Conservation (phyloP, 2,888 invertebrate species). For the Scrobipalpa atriplicella region DNA sequence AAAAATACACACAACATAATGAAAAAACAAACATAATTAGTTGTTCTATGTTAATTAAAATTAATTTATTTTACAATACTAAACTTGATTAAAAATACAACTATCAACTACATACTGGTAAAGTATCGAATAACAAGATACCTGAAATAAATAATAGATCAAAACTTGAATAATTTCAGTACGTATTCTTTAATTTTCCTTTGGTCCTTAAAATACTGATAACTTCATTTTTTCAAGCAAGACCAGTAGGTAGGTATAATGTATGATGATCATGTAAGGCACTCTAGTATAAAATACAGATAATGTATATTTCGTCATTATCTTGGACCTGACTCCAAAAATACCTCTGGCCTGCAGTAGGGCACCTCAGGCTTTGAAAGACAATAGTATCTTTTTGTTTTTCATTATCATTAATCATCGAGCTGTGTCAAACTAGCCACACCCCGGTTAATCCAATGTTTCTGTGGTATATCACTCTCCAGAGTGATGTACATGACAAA, state of each 20-base stretch:
- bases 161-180: background rate
- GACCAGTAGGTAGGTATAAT: too few species aligned
- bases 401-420: constrained; percentile 74
- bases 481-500: constrained; percentile 90
- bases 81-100: background rate
- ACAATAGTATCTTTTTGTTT: too few species aligned
- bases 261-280: too few species aligned
- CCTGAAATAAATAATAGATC: background rate
- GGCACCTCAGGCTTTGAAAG: too few species aligned
- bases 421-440: constrained; percentile 90
- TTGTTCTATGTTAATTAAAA: background rate
- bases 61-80: background rate
- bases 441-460: constrained; percentile 91
- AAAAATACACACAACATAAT: background rate
- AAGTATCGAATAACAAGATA: background rate
- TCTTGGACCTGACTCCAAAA: too few species aligned
- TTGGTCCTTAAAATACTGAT: too few species aligned
- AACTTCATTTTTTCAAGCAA: too few species aligned
- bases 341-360: too few species aligned
- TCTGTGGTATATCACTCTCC: constrained; percentile 82
- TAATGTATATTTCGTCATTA: too few species aligned
- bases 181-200: too few species aligned
- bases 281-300: too few species aligned
- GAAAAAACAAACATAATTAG: background rate
- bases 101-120: background rate